Evolutionary conservation across 2,888 invertebrate genomes (phyloP), one percentile per base, ranked within the genome.

Genomic region (Drosophila fulvimacula): DNA sequence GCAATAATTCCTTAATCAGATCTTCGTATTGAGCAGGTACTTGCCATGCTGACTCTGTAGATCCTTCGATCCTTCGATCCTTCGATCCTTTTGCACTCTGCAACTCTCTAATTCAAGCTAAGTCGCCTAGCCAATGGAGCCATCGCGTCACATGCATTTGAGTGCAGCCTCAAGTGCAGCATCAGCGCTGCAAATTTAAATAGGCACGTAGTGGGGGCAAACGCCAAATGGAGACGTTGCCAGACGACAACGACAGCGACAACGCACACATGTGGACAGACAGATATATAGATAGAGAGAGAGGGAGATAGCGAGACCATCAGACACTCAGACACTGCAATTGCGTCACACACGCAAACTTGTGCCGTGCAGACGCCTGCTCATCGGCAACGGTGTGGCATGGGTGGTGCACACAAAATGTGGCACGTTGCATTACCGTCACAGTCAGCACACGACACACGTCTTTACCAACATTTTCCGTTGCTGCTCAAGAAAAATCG

Each of bases 211-310:
- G 53, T 17, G 10, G 42, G 42, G 53, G 36, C 53, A 72, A 64
- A 64, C 42, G 70, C 38, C 55, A 62, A 56, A 70, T 63, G 55
- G 71, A 70, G 71, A 69, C 55, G 70, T 69, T 70, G 64, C 72
- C 42, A 69, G 49, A 62, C 61, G 46, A 53, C 52, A 52, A 39
- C 57, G 61, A 39, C 59, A 39, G 13, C 36, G 11, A 27, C 58
- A 27, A 53, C 27, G 53, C 30, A n/a, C 11, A 41, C 30, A 24
- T 39, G 11, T 19, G 2, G 7, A n/a, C 38, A n/a, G 10, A 39
- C 39, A 39, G 4, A 10, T 10, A 10, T 3, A 39, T 6, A 10
- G 7, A 17, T 7, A 10, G 1, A 17, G 0, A 17, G 39, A 17
- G 17, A 39, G 30, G 10, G 5, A 38, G 15, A 27, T 19, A 58